phyloP scores from a whole-genome alignment of 2,797 vertebrate species.

The Anabacerthia variegaticeps region DNA sequence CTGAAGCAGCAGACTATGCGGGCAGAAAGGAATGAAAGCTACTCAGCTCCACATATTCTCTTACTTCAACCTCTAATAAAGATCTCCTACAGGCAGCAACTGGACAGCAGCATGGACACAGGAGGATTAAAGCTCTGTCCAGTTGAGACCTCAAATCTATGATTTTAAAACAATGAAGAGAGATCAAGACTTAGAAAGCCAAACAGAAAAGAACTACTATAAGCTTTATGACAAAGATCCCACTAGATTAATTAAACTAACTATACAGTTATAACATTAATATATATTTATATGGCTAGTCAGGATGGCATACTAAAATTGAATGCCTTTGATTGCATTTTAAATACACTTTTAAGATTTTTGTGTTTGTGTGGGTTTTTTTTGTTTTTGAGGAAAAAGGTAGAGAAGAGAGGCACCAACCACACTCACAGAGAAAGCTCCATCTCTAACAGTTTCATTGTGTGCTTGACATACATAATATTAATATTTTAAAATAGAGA shows the following conservation, averaged over 20 bases:
- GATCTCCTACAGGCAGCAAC: neutral
- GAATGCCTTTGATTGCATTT: neutral
- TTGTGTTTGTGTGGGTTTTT: neutral
- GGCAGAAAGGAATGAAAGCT: neutral
- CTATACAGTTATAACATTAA: neutral
- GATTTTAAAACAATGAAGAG: neutral
- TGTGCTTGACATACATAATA: neutral
- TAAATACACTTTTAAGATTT: neutral
- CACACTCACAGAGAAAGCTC: neutral
- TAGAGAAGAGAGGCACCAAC: neutral
- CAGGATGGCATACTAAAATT: neutral
- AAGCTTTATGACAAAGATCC: neutral
- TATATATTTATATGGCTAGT: neutral
- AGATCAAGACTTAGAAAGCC: neutral
- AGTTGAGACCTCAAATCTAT: neutral
- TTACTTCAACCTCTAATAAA: neutral
- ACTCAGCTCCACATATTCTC: neutral
- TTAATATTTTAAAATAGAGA: neutral
- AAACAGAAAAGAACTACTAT: neutral
- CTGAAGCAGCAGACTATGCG: accelerated
- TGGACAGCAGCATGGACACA: neutral
- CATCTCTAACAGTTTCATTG: neutral
- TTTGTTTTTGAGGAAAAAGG: neutral
- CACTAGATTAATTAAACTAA: neutral
- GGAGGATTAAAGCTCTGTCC: neutral